Percentiles rank a stretch among this genome's conserved stretches.
Evolutionary conservation across 2,888 invertebrate genomes (phyloP).

Genomic region (Acholoe squamosa): DNA sequence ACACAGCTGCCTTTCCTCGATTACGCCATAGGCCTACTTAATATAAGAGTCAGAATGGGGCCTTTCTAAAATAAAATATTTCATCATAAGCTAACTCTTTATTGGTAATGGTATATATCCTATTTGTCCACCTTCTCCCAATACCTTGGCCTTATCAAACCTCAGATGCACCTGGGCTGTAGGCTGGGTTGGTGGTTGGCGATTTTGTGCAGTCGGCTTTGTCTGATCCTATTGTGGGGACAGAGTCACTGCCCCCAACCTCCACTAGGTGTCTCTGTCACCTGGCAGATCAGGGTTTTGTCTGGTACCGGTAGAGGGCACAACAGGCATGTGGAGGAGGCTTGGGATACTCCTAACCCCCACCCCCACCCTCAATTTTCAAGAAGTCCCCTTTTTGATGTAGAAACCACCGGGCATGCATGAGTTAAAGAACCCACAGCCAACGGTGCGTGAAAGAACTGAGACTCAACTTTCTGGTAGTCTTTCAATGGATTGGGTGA

Average conservation of each 20-base stretch:
- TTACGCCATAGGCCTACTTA: too few relatives aligned
- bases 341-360: too few relatives aligned
- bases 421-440: not conserved
- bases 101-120: too few relatives aligned
- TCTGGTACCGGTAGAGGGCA: not conserved
- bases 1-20: too few relatives aligned
- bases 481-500: not conserved
- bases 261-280: constrained; percentile 15
- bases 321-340: not conserved
- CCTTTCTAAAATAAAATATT: too few relatives aligned
- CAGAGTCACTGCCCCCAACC: not conserved
- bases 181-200: not conserved
- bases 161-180: not conserved
- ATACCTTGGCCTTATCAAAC: too few relatives aligned
- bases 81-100: too few relatives aligned
- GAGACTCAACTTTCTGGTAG: not conserved
- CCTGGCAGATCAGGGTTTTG: constrained; percentile 31
- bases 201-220: not conserved
- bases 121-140: too few relatives aligned
- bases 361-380: not conserved
- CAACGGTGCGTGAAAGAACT: not conserved
- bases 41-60: too few relatives aligned
- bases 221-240: constrained; percentile 15
- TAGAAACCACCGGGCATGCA: not conserved
- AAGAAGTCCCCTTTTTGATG: not conserved